phyloP scores from a whole-genome alignment of 1,140 invertebrate species.

The Aphis craccivora region DNA sequence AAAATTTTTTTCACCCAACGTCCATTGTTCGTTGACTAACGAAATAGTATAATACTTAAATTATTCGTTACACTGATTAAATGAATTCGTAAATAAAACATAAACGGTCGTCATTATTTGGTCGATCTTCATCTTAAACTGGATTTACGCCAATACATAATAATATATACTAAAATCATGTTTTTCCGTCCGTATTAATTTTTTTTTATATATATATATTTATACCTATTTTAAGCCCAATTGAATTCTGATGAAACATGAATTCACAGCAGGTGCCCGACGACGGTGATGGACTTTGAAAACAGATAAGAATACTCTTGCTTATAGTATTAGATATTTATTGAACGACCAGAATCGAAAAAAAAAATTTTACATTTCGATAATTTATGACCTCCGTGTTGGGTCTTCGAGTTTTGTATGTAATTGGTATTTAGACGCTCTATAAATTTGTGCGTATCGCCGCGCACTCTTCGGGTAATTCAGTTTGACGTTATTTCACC shows the following conservation, averaged over 20 bases:
- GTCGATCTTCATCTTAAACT: background rate
- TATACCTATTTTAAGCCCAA: background rate
- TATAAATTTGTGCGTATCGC: conserved; percentile 39
- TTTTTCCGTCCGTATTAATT: background rate
- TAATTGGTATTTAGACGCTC: conserved; percentile 23
- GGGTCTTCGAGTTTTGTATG: background rate
- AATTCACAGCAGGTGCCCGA: background rate
- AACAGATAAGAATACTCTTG: background rate
- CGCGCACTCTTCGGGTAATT: conserved; percentile 26
- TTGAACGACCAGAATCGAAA: background rate
- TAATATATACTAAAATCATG: background rate
- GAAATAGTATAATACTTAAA: background rate
- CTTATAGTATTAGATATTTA: background rate
- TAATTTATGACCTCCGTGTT: conserved; percentile 31
- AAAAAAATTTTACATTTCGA: background rate
- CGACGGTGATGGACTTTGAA: background rate
- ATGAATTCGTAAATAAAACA: conserved; percentile 35
- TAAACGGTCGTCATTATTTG: background rate
- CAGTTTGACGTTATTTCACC: conserved; percentile 43
- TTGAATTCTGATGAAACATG: conserved; percentile 24
- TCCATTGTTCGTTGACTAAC: background rate
- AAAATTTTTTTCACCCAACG: background rate
- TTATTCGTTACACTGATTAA: background rate
- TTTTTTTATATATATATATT: background rate
- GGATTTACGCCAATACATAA: conserved; percentile 19